Base-by-base conservation (phyloP, 2,113 vertebrate genomes). In the Labrus mixtus region DNA sequence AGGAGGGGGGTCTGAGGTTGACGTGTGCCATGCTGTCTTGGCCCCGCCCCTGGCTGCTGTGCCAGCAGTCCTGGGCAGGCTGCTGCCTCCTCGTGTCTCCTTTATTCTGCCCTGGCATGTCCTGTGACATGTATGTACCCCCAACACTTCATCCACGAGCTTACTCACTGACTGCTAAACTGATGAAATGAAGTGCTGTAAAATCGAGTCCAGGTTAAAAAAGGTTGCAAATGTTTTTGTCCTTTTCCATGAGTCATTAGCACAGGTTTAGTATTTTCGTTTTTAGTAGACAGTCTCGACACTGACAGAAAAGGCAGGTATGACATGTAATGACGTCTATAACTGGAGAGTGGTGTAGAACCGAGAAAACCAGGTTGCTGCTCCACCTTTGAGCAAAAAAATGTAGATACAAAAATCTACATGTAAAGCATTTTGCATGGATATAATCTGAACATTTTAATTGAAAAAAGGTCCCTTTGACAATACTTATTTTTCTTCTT, bases 1-100 rank as follows among this genome's bases (percentile, higher is more conserved):
- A 78, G 53, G 73, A 81, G 62, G 72, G 54, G 64, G 78, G 83
- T 89, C 86, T 73, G 74, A 67, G 78, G 87, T 87, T 58, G 92
- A 93, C 85, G 71, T 88, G 89, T 90, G 90, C 89, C 93, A 92
- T 92, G 93, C 90, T 91, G 92, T 87, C 87, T 86, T 75, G 57
- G 79, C 83, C 80, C 86, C 79, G 68, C 83, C 91, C 85, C 82
- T 91, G 83, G 83, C 89, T 84, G 85, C 61, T 23, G 37, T 73
- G 72, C 77, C 70, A 82, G 73, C 62, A 68, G 79, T 85, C 80
- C 88, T 75, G 73, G 84, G 81, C 78, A 53, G 82, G 50, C 64
- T 76, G 78, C 85, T 90, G 88, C 77, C 87, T 87, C 56, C 81
- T 88, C 78, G n/a, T 65, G 78, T 92, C 76, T 86, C 75, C 25